Evolutionary conservation across 2,113 vertebrate species (phyloP), one percentile per base, ranked within the genome.

Genomic region (Paralichthys olivaceus): DNA sequence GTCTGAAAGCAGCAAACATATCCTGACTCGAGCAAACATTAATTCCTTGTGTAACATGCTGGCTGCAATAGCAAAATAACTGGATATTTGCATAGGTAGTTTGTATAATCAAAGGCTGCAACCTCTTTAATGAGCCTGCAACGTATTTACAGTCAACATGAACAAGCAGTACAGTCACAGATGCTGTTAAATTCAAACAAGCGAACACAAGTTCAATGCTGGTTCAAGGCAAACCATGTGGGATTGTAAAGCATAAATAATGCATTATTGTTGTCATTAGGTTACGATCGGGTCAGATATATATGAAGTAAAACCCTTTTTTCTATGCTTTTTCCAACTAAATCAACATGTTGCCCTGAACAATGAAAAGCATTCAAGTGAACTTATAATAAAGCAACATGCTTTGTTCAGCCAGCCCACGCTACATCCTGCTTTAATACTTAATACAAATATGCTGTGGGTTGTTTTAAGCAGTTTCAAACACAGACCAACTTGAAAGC

Each of bases 211-310:
- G 26, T 14, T n/a, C 53, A 54, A 29, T 7, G 25, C 37, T 69
- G 40, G n/a, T 58, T 81, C 65, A 8, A 69, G 32, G 14, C 53
- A 20, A 66, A 23, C 53, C 25, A 74, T 53, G 81, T 84, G 85
- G 79, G 83, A 25, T 66, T 65, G 45, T 26, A 19, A 49, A 43
- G n/a, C 63, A 78, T 80, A 53, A 78, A 77, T 77, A 79, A 79
- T 72, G 32, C 25, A 74, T 13, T 54, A 56, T 29, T 61, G 49
- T 53, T 84, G 55, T 63, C 71, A 83, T 75, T 54, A 63, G 63
- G 55, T 84, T 75, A 81, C 17, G 7, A 32, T 58, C n/a, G 13
- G 77, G 69, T 77, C 75, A 60, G 28, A 40, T 0, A 58, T 58
- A 76, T 20, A 61, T 19, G 19, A 69, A 64, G 13, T 5, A 73